Percentiles rank a stretch among this genome's conserved stretches.
Conservation (phyloP, 2,113 vertebrate genomes). For the Triplophysa dalaica region DNA sequence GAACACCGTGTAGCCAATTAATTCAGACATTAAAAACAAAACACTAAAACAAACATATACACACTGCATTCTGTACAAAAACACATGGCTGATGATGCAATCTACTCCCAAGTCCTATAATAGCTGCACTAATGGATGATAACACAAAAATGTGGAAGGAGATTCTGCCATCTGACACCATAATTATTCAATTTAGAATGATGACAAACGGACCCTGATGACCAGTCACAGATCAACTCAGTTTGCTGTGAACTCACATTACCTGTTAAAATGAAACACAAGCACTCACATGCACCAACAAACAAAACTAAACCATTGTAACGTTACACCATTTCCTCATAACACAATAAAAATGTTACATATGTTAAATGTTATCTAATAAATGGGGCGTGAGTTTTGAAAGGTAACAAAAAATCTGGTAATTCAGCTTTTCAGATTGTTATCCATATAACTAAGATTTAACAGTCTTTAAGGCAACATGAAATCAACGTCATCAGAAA, state of each 20-base stretch:
- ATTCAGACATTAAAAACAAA: neutral
- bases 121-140: constrained; percentile 7
- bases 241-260: neutral
- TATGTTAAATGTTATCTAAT: no score
- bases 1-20: neutral
- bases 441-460: neutral
- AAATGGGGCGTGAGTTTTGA: neutral
- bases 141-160: neutral
- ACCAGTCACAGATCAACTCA: neutral
- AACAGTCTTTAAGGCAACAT: no score
- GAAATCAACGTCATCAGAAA: neutral
- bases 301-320: neutral
- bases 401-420: neutral
- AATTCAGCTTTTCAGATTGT: neutral
- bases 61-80: neutral
- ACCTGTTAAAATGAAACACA: neutral
- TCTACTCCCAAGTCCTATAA: neutral
- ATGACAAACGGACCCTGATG: constrained; percentile 7
- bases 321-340: neutral
- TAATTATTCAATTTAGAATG: constrained; percentile 3
- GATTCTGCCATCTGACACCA: constrained; percentile 13
- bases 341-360: no score
- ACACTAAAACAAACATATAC: neutral
- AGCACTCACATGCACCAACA: constrained; percentile 1
- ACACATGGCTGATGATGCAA: neutral